These are phyloP conservation scores for Bombus confusus DNA, from an alignment of 1,140 invertebrate species.

Conservation along the genomic window DNA sequence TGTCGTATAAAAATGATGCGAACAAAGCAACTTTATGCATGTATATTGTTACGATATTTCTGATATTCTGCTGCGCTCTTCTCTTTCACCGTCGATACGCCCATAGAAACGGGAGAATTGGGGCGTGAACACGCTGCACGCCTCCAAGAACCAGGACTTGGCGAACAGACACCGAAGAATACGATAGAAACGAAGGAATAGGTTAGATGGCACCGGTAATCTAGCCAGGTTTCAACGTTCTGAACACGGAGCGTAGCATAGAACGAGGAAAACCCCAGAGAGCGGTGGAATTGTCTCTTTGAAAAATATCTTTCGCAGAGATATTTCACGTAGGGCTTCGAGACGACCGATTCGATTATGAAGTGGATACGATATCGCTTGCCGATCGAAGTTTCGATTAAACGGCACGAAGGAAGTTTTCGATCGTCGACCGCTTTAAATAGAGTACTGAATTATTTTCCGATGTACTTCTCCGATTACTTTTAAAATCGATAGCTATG, in stretches of 20 bases:
- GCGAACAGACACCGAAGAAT: not conserved
- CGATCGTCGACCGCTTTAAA: not conserved
- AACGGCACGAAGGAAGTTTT: not conserved
- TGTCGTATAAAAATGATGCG: not conserved
- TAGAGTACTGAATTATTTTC: not conserved
- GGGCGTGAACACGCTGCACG: conserved; percentile 43
- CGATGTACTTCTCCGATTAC: not conserved
- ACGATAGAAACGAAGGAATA: conserved; percentile 1
- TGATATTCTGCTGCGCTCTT: conserved; percentile 18
- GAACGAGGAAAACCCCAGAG: conserved; percentile 13
- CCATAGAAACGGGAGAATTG: conserved; percentile 43
- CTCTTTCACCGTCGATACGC: conserved; percentile 6
- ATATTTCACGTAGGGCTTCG: conserved; percentile 31
- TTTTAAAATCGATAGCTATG: not conserved
- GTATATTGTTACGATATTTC: conserved; percentile 48
- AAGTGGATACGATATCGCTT: conserved; percentile 29
- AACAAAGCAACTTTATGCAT: conserved; percentile 12
- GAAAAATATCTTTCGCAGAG: conserved; percentile 23
- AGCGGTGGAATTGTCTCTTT: conserved; percentile 33
- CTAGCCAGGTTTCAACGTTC: conserved; percentile 25
- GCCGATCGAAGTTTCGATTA: not conserved
- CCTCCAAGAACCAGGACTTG: conserved; percentile 8
- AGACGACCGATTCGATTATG: conserved; percentile 39
- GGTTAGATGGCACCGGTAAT: conserved; percentile 45
- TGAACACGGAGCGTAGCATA: conserved; percentile 5